Conservation (phyloP, 53 echinoderm and acorn worm species). For the Actinopyga echinites region DNA sequence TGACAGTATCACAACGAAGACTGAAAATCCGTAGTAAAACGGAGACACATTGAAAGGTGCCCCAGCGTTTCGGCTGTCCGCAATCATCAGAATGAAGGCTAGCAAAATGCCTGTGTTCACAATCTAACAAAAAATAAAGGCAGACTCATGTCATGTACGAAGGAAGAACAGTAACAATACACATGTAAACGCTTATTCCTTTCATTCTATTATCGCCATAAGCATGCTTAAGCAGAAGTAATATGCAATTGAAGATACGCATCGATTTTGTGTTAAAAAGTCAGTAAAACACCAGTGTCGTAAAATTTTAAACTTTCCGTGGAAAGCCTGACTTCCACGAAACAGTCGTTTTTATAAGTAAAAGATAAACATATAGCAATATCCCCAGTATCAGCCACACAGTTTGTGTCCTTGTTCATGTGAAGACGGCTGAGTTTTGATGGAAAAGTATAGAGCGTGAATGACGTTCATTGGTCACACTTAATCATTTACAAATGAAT, state of each 20-base stretch:
- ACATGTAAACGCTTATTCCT: neutral
- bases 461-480: no score
- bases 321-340: no score
- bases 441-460: no score
- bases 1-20: conserved; percentile 43
- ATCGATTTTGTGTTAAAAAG: no score
- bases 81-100: conserved; percentile 31
- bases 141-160: neutral
- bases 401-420: no score
- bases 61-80: conserved; percentile 44
- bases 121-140: conserved; percentile 5
- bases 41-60: conserved; percentile 35
- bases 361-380: no score
- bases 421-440: no score
- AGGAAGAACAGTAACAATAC: neutral
- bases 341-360: no score
- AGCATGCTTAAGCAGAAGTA: neutral
- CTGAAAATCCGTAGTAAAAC: conserved; percentile 41
- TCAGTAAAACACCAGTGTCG: no score
- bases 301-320: no score
- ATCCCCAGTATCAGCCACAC: no score
- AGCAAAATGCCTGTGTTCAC: conserved; percentile 49
- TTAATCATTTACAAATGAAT: no score
- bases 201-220: neutral
- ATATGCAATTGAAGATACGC: neutral